Evolutionary conservation across 2,888 invertebrate species (phyloP).

Genomic region (Leptopterna dolabrata): DNA sequence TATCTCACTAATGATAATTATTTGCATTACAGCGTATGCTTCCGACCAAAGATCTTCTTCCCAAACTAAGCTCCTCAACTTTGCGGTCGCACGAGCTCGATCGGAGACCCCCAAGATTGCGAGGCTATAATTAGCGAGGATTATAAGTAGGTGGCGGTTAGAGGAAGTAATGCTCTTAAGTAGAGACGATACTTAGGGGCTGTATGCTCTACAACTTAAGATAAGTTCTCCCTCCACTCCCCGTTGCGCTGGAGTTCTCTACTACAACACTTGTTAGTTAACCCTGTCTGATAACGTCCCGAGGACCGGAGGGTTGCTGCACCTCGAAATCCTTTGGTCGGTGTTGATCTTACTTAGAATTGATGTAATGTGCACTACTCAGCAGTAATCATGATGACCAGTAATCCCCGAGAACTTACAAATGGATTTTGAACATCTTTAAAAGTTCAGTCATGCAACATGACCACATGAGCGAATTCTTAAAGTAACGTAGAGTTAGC

Average conservation of each 20-base stretch:
- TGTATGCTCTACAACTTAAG: constrained; percentile 48
- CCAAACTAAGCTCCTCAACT: neutral
- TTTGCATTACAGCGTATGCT: neutral
- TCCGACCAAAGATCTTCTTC: neutral
- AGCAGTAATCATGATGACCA: too few species aligned
- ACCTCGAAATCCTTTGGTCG: neutral
- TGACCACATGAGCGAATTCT: too few species aligned
- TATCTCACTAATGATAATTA: neutral
- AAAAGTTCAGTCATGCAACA: too few species aligned
- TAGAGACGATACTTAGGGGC: constrained; percentile 10
- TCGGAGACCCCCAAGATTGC: neutral
- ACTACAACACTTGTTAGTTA: neutral
- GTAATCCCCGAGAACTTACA: too few species aligned
- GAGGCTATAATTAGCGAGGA: constrained; percentile 42
- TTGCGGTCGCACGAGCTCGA: neutral
- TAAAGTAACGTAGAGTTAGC: too few species aligned
- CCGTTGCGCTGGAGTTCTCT: neutral
- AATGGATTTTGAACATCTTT: too few species aligned
- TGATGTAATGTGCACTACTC: too few species aligned
- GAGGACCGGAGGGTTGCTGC: neutral
- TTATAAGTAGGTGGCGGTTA: constrained; percentile 41
- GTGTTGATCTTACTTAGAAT: neutral
- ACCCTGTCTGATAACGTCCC: neutral
- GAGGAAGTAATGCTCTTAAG: constrained; percentile 40
- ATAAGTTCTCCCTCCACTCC: neutral